Evolutionary conservation across 2,797 vertebrate species (phyloP), one percentile per base, ranked within the genome.

Genomic region (Hippoglossus hippoglossus): DNA sequence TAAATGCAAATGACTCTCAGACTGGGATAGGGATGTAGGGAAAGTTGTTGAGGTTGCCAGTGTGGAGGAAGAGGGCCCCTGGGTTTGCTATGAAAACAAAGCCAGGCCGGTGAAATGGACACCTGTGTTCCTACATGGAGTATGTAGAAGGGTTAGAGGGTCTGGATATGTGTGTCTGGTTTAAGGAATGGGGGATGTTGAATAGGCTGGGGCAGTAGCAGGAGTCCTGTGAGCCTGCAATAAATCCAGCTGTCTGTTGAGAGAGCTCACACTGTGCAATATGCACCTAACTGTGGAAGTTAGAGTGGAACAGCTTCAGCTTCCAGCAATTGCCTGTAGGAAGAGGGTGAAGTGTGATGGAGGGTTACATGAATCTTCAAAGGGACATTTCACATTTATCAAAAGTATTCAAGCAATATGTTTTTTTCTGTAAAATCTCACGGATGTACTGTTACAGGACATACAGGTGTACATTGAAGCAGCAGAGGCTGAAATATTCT

Each of bases 71-170:
- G 70, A 72, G 79, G 80, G 76, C 75, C 84, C 71, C 83, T 77
- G 63, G 75, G 74, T 81, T 89, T 79, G 67, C 81, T 81, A 65
- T 77, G 77, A 91, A 90, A 91, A 91, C 84, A 92, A 83, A 67
- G 63, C 47, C 5, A 31, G 58, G 52, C 61, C 49, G 9, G 61
- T 80, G 72, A 83, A 91, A 89, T 84, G 75, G 77, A 90, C 73
- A 72, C 67, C 66, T 65, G 34, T 83, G 74, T 81, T 73, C 73
- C 77, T 60, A 22, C 53, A 76, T 0, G 13, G 28, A 57, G 56
- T 19, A 46, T 61, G 56, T 31, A 65, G 21, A 53, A 58, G 44
- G n/a, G 26, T 39, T 36, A 46, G 46, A 18, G 55, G 22, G 59
- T 59, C 46, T 54, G 28, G 46, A 21, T 68, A 18, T 62, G 50